Conservation (phyloP, 2,113 vertebrate species). For the Notechis scutatus region DNA sequence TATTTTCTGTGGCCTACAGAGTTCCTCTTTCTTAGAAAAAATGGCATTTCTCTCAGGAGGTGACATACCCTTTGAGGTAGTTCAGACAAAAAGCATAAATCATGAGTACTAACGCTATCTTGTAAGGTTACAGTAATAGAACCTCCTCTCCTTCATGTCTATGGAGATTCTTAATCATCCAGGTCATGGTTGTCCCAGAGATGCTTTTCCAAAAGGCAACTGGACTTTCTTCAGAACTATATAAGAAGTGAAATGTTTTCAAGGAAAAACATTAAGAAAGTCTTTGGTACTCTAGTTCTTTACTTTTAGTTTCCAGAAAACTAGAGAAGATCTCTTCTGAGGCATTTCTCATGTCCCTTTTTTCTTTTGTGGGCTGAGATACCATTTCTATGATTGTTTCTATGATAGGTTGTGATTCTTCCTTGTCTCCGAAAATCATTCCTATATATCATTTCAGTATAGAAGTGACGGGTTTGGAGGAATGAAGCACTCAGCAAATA, state of each 20-base stretch:
- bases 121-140: background rate
- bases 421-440: background rate
- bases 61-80: background rate
- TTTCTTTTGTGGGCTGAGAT: background rate
- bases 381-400: background rate
- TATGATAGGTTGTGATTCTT: background rate
- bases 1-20: background rate
- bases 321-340: background rate
- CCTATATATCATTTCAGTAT: background rate
- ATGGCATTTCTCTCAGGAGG: background rate
- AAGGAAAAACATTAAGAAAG: background rate
- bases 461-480: background rate
- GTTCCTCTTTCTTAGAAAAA: background rate
- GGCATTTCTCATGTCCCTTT: background rate
- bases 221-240: background rate
- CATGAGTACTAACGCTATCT: background rate
- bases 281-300: background rate
- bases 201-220: background rate
- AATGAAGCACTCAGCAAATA: background rate
- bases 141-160: background rate
- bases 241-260: background rate
- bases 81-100: background rate
- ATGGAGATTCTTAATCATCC: background rate
- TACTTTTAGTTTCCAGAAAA: background rate
- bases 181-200: background rate